These are phyloP conservation scores for Apomyelois bistriatella DNA, from an alignment of 2,888 invertebrate species.

Conservation along the genomic window DNA sequence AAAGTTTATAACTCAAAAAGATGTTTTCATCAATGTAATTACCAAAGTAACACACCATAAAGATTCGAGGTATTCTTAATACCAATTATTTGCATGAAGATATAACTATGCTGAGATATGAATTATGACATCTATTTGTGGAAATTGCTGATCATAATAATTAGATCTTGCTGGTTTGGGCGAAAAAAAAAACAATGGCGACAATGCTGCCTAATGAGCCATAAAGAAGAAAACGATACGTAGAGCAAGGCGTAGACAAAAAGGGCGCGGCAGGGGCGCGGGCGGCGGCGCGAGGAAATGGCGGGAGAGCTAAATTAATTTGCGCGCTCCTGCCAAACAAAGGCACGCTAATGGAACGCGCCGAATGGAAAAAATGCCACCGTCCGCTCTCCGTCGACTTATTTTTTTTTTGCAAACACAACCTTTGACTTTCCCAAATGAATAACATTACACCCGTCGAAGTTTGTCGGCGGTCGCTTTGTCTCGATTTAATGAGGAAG, in stretches of 20 bases:
- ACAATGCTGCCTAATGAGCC: constrained; percentile 79
- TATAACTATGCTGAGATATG: background rate
- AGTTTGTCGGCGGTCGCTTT: constrained; percentile 63
- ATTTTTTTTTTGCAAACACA: constrained; percentile 73
- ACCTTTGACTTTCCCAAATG: constrained; percentile 79
- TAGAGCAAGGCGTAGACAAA: constrained; percentile 79
- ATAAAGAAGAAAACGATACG: constrained; percentile 81
- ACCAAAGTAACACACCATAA: too few species aligned
- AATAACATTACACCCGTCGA: constrained; percentile 77
- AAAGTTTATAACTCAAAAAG: too few species aligned
- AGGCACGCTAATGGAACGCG: constrained; percentile 81
- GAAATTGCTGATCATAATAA: constrained; percentile 70
- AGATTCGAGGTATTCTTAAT: too few species aligned
- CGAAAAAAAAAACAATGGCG: constrained; percentile 75
- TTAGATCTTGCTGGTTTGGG: constrained; percentile 70
- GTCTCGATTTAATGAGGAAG: constrained; percentile 69
- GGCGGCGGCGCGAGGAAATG: constrained; percentile 64
- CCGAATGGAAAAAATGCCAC: constrained; percentile 81
- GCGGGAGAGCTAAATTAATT: constrained; percentile 81
- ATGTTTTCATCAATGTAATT: too few species aligned
- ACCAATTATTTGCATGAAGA: too few species aligned
- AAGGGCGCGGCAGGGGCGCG: constrained; percentile 66
- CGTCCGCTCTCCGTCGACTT: constrained; percentile 77
- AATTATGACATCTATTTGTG: constrained; percentile 34
- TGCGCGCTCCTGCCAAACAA: constrained; percentile 81